Evolutionary conservation across 2,797 vertebrate species (phyloP), one percentile per base, ranked within the genome.

Genomic region (Lepilemur septentrionalis): DNA sequence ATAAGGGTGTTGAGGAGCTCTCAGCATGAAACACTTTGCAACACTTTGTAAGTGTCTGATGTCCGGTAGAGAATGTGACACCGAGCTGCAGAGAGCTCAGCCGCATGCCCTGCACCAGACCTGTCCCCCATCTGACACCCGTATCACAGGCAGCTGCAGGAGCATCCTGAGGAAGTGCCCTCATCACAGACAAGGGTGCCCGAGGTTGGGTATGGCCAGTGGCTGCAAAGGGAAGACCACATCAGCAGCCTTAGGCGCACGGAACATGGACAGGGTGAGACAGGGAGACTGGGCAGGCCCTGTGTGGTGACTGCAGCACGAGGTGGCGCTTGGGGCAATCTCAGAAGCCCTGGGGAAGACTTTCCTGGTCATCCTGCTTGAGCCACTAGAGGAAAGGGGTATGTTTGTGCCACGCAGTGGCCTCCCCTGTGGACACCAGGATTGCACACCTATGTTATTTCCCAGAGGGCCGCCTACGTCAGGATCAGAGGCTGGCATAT

Each of bases 371-470:
- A n/a, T 48, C 30, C 35, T 28, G 55, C 18, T 13, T 0, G 6
- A 59, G 65, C 22, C 9, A 7, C 69, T 23, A 32, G 43, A 70
- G 20, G 30, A 35, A 48, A 48, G 50, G 3, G 5, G n/a, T 5
- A 3, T 32, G 15, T 67, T 32, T 10, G 1, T 6, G 30, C n/a
- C 4, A 0, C 4, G 9, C 18, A 18, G 35, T 10, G 20, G 41
- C 23, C 32, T 86, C 50, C 4, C 25, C 28, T 22, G 38, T 0
- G 59, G 43, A n/a, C 43, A 8, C 59, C 18, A 2, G 25, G 35
- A 17, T 57, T 41, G 5, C 76, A 78, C 20, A 15, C 55, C 17
- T 12, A 0, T 10, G 9, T 23, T 2, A 0, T 63, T 48, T 63
- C 78, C 72, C 87, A 13, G 57, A 5, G 11, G 46, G 18, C 46